Percentiles rank a stretch among this genome's conserved stretches.
Evolutionary conservation across 2,113 vertebrate species (phyloP).

Genomic region (Maccullochella peelii): DNA sequence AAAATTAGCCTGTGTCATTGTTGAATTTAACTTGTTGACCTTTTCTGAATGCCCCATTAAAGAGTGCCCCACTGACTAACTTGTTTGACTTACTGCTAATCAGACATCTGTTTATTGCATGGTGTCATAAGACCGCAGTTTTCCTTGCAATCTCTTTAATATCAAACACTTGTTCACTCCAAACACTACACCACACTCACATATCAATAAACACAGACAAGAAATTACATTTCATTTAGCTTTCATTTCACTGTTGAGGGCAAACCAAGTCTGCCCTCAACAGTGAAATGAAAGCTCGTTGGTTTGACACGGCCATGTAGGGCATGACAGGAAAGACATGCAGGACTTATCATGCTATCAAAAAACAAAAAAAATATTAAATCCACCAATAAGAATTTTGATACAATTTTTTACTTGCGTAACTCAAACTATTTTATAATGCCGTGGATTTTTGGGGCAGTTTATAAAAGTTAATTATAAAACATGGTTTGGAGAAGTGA

Average conservation of each 20-base stretch:
- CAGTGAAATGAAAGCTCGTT: too few relatives aligned
- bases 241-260: conserved; percentile 14
- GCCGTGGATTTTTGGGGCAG: not conserved
- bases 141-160: conserved; percentile 7
- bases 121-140: not conserved
- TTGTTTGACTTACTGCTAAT: not conserved
- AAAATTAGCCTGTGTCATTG: not conserved
- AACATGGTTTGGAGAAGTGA: not conserved
- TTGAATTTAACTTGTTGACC: conserved; percentile 1
- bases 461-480: not conserved
- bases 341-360: not conserved
- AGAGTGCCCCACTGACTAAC: not conserved
- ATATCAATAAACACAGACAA: conserved; percentile 17
- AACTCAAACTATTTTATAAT: not conserved
- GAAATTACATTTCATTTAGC: conserved; percentile 1
- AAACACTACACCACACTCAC: not conserved
- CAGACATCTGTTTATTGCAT: conserved; percentile 16
- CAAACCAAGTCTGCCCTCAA: too few relatives aligned
- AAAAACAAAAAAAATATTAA: not conserved
- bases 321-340: not conserved
- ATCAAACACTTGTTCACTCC: conserved; percentile 13
- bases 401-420: not conserved
- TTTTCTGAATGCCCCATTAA: not conserved
- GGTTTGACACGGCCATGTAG: not conserved
- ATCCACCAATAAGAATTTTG: not conserved